Evolutionary conservation across 2,113 vertebrate genomes (phyloP).

Genomic region (Phocoena sinus): DNA sequence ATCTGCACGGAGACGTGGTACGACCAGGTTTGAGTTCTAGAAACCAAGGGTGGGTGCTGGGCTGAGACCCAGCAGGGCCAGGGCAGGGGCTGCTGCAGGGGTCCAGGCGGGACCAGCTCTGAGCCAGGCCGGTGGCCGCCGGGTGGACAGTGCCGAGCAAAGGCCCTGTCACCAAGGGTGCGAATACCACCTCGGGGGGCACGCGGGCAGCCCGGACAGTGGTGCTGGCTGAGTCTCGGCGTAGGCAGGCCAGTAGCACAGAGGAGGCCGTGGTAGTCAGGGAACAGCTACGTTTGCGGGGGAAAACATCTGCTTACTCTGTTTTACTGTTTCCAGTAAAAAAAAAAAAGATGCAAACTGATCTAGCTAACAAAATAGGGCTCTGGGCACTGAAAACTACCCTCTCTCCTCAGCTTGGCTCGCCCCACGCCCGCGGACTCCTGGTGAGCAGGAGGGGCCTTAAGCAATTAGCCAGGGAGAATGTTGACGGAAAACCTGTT

Average conservation of each 20-base stretch:
- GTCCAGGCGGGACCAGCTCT: neutral
- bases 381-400: neutral
- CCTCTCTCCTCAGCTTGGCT: neutral
- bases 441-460: neutral
- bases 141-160: neutral
- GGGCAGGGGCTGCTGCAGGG: fast-evolving
- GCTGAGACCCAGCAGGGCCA: fast-evolving
- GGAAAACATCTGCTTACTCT: neutral
- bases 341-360: neutral
- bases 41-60: neutral
- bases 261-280: neutral
- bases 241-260: no score
- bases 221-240: fast-evolving
- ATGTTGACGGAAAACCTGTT: fast-evolving
- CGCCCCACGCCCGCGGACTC: fast-evolving
- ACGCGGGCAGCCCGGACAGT: neutral
- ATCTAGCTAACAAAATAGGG: neutral
- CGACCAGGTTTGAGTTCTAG: neutral
- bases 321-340: neutral
- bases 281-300: neutral
- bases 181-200: fast-evolving
- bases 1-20: neutral
- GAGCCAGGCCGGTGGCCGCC: fast-evolving
- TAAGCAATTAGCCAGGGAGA: neutral
- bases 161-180: fast-evolving